Evolutionary conservation across 1,140 invertebrate species (phyloP), one percentile per base, ranked within the genome.

Genomic region (Caerostris darwini): DNA sequence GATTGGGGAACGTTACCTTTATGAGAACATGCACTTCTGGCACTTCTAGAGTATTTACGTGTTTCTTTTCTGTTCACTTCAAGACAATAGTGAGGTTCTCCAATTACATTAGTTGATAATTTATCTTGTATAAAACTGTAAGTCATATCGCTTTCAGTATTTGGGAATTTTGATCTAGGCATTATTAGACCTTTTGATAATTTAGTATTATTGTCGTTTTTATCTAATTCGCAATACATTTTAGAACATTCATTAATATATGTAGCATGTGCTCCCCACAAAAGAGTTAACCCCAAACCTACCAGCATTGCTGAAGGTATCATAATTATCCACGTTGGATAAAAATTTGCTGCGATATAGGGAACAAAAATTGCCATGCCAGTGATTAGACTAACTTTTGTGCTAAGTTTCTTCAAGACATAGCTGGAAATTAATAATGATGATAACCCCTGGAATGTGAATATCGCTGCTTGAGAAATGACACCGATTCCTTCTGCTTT

Each of bases 181-280:
- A 34, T 34, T 34, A 34, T 34, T 34, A 34, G 34, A 34, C 34
- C 34, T 34, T 34, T 34, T 1, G 34, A 34, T 34, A 34, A 34
- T 34, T 34, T 34, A 34, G 34, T 34, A 34, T 34, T 34, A 34
- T 34, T 0, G 34, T 34, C 34, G 34, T 34, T 34, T 34, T 34
- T 34, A 34, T 34, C 34, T 34, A 34, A 34, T 34, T 34, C 34
- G 6, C 54, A 64, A 59, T 92, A 94, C 10, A 83, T 17, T 1
- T 67, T 17, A 34, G 96, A 96, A 12, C 95, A 95, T 95, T 97
- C 95, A 0, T 96, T 97, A n/a, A 97, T 95, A 94, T 97, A 97
- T 0, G 95, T 96, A 92, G 96, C 96, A 94, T 97, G 96, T 4
- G 97, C 96, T 5, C 96, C 96, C 97, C 97, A 97, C 34, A 97